phyloP scores from a whole-genome alignment of 1,140 invertebrate species.

The Yoshiicerus persimilis region DNA sequence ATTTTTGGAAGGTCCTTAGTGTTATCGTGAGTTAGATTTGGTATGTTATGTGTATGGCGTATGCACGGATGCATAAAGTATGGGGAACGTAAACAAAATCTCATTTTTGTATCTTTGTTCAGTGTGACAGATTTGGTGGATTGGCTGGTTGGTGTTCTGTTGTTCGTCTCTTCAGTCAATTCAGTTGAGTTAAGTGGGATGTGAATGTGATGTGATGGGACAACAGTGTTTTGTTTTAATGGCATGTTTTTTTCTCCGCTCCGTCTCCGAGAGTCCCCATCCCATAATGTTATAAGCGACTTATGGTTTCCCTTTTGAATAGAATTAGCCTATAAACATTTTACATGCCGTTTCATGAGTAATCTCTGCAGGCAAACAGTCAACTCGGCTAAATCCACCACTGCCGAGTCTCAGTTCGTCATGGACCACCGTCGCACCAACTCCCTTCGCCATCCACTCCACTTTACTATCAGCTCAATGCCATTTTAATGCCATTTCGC shows the following conservation, averaged over 20 bases:
- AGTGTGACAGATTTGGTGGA: neutral
- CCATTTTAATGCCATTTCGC: too few species aligned
- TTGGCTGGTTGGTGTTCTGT: neutral
- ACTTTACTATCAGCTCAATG: too few species aligned
- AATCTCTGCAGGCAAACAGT: neutral
- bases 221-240: conserved; percentile 1
- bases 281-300: conserved; percentile 22
- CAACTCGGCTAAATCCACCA: neutral
- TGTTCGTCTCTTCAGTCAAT: neutral
- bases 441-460: too few species aligned
- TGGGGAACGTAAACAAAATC: neutral
- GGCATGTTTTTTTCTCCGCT: neutral
- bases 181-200: neutral
- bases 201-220: neutral
- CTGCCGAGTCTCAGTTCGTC: neutral
- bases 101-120: neutral
- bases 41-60: conserved; percentile 8
- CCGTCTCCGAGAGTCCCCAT: neutral
- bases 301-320: conserved; percentile 1
- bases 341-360: conserved; percentile 10
- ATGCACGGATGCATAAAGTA: conserved; percentile 21
- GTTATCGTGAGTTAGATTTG: neutral
- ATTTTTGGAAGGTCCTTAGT: neutral
- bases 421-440: too few species aligned
- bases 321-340: conserved; percentile 10